Evolutionary conservation across 2,113 vertebrate genomes (phyloP), one percentile per base, ranked within the genome.

Genomic region (Limnothrissa miodon): DNA sequence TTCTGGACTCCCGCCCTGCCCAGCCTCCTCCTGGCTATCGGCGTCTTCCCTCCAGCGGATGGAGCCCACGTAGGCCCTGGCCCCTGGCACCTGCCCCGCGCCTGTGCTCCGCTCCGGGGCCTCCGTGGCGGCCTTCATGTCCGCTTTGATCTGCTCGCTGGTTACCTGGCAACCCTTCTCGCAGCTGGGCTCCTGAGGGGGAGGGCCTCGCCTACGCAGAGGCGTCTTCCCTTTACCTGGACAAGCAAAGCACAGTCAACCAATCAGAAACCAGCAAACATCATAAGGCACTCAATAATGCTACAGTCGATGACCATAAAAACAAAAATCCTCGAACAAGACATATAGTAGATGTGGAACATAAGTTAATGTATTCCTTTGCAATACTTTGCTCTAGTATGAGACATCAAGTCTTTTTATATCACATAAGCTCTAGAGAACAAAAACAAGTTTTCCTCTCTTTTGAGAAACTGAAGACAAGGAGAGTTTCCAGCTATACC

Each of bases 91-190:
- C 81, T 87, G 29, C 78, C 42, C 51, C 29, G 39, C 48, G 19
- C 21, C 42, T 0, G 45, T 25, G 7, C 78, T 84, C 21, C 78
- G 23, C 83, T 96, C 95, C 2, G 95, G 91, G 86, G 92, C 93
- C 86, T 99, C 98, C 42, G 92, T 95, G 81, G 98, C 97, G 42
- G 97, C 97, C 90, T 99, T 99, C 96, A 99, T 99, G 91, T 99
- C 98, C 4, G 98, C 98, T 90, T 99, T 99, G 88, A 99, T 99
- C 92, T 99, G 98, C 87, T 99, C 98, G 23, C 98, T 99, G 90
- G 96, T 99, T 90, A 99, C 98, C 92, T 99, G 98, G 90, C 98
- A 99, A 89, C 98, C 97, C 91, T 99, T 99, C 89, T 99, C 98
- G 92, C 96, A 98, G 93, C 96, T 96, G 92, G 94, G 94, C 82